Conservation (phyloP, 2,888 invertebrate species). For the Brachyopa scutellaris region DNA sequence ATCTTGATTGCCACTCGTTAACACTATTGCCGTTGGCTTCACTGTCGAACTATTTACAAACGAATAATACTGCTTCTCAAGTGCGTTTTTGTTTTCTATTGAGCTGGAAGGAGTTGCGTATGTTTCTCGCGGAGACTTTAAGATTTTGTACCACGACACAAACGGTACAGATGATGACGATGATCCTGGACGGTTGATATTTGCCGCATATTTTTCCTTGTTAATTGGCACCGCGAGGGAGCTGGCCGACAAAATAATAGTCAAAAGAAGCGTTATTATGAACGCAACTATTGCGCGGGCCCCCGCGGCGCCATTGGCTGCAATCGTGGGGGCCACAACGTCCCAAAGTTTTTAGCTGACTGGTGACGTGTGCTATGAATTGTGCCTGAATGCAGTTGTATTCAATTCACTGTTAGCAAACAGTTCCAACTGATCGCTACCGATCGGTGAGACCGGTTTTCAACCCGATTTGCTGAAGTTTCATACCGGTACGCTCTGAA, state of each 20-base stretch:
- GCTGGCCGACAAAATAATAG: slow-evolving; percentile 77
- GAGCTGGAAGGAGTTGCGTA: slow-evolving; percentile 65
- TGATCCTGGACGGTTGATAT: neutral
- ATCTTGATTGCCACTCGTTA: slow-evolving; percentile 48
- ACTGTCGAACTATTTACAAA: slow-evolving; percentile 19
- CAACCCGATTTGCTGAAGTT: slow-evolving; percentile 20
- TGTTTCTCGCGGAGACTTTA: slow-evolving; percentile 52
- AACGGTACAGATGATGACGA: slow-evolving; percentile 1
- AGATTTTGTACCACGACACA: slow-evolving; percentile 74
- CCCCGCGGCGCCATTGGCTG: slow-evolving; percentile 82
- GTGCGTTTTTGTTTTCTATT: slow-evolving; percentile 62
- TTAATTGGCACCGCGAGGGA: slow-evolving; percentile 80
- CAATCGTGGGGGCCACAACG: slow-evolving; percentile 82
- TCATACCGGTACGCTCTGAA: slow-evolving; percentile 6
- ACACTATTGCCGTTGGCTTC: neutral
- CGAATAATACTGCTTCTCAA: slow-evolving; percentile 14
- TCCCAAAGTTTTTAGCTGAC: slow-evolving; percentile 73
- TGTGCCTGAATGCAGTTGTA: neutral
- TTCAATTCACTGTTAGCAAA: too few relatives aligned
- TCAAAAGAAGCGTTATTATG: slow-evolving; percentile 78
- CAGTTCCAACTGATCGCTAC: slow-evolving; percentile 4
- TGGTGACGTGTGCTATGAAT: neutral
- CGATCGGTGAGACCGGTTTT: slow-evolving; percentile 47
- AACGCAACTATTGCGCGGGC: slow-evolving; percentile 78
- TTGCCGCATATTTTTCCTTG: slow-evolving; percentile 48